A percentile compares a stretch with the other conserved stretches of the same genome.
Evolutionary conservation across 1,140 invertebrate species (phyloP).

Genomic region (Calosoma granatense): DNA sequence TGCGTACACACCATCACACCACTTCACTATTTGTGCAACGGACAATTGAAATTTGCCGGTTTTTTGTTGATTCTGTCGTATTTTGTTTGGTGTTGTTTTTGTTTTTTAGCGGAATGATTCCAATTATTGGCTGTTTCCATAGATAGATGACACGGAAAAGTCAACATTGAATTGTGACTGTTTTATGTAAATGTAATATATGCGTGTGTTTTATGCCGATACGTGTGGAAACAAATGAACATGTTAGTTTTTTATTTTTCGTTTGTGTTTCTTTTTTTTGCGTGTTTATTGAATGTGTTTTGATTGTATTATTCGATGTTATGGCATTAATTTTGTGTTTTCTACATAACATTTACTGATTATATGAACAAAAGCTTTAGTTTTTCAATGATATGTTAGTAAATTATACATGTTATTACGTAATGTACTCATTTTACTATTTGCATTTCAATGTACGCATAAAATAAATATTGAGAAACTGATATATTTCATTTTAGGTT

Average conservation of each 20-base stretch:
- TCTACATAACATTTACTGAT: not conserved
- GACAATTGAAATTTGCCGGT: not conserved
- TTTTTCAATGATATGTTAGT: too few relatives aligned
- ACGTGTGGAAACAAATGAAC: not conserved
- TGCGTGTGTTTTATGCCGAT: not conserved
- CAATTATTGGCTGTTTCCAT: slow-evolving; percentile 1
- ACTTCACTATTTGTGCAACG: not conserved
- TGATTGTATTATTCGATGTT: slow-evolving; percentile 5
- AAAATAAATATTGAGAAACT: too few relatives aligned
- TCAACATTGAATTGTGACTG: slow-evolving; percentile 2
- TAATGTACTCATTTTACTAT: too few relatives aligned
- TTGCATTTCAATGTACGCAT: too few relatives aligned
- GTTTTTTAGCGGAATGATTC: slow-evolving; percentile 1
- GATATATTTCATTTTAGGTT: too few relatives aligned
- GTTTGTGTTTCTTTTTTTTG: not conserved
- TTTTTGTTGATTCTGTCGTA: not conserved
- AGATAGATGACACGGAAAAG: slow-evolving; percentile 5
- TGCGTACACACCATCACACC: too few relatives aligned
- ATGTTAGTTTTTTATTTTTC: not conserved
- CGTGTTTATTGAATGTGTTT: not conserved
- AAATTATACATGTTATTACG: too few relatives aligned
- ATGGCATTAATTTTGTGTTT: not conserved
- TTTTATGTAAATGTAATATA: slow-evolving; percentile 7
- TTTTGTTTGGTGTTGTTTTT: not conserved
- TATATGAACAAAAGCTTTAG: not conserved